A percentile compares a stretch with the other conserved stretches of the same genome.
Conservation (phyloP, 2,888 invertebrate genomes). For the Pteria penguin region DNA sequence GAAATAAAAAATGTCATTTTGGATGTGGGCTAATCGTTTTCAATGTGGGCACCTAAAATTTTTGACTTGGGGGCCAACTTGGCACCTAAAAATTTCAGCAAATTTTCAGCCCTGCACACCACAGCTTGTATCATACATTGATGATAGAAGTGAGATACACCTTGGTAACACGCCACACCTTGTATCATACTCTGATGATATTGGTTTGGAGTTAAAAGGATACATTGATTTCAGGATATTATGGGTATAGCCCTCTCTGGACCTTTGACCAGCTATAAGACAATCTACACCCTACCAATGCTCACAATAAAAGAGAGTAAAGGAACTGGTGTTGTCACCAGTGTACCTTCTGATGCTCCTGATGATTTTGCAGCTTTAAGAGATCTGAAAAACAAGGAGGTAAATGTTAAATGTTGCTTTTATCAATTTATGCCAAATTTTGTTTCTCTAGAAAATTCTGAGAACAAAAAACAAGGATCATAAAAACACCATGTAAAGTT, state of each 20-base stretch:
- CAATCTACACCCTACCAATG: slow-evolving; percentile 97
- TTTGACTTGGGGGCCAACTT: too few species aligned
- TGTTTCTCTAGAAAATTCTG: too few species aligned
- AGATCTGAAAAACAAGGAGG: slow-evolving; percentile 94
- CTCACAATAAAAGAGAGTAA: slow-evolving; percentile 98
- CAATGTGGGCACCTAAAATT: too few species aligned
- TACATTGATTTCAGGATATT: slow-evolving; percentile 83
- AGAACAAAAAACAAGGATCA: too few species aligned
- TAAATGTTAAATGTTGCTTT: too few species aligned
- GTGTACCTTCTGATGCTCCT: slow-evolving; percentile 98
- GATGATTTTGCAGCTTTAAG: slow-evolving; percentile 98
- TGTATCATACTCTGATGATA: not conserved
- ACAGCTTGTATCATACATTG: not conserved
- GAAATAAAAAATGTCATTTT: too few species aligned
- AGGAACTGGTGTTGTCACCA: slow-evolving; percentile 98
- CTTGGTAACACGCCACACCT: not conserved
- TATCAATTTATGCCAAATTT: too few species aligned
- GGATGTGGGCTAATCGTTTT: too few species aligned
- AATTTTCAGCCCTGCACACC: too few species aligned
- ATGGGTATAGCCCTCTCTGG: slow-evolving; percentile 91
- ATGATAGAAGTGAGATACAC: not conserved
- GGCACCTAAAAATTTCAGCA: too few species aligned
- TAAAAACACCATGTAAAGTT: too few species aligned
- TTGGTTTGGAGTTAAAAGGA: not conserved
- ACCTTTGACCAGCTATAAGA: slow-evolving; percentile 90